phyloP scores from a whole-genome alignment of 2,888 invertebrate genomes.

The Ornithoptera priamus region DNA sequence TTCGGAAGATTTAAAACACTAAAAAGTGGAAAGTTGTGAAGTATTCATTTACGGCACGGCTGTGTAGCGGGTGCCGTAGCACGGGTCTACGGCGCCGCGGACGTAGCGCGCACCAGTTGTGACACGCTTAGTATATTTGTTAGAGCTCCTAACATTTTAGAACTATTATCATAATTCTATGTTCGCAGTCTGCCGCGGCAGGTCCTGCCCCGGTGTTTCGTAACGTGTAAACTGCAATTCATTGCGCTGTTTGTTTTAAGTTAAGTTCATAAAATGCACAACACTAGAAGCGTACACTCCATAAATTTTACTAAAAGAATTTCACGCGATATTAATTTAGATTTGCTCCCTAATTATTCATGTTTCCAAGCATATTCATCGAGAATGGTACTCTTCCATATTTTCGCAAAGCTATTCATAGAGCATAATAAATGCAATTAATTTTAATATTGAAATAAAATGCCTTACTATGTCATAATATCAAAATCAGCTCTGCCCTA shows the following conservation, averaged over 20 bases:
- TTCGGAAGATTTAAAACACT: neutral
- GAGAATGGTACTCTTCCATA: slow-evolving; percentile 24
- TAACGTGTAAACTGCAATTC: slow-evolving; percentile 44
- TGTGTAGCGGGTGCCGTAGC: slow-evolving; percentile 46
- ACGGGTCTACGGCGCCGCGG: slow-evolving; percentile 43
- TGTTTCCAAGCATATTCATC: slow-evolving; percentile 23
- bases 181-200: slow-evolving; percentile 68
- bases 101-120: slow-evolving; percentile 55
- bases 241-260: slow-evolving; percentile 53
- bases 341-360: slow-evolving; percentile 30
- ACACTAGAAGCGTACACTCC: slow-evolving; percentile 27
- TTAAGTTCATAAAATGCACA: slow-evolving; percentile 39
- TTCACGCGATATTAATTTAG: slow-evolving; percentile 30
- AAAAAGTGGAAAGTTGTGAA: neutral
- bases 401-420: slow-evolving; percentile 32
- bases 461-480: slow-evolving; percentile 38
- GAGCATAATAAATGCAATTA: slow-evolving; percentile 32
- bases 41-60: neutral
- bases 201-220: slow-evolving; percentile 32
- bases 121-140: slow-evolving; percentile 60
- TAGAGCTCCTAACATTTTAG: slow-evolving; percentile 66
- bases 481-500: slow-evolving; percentile 62
- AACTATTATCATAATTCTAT: slow-evolving; percentile 73
- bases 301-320: slow-evolving; percentile 28
- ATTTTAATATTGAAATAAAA: slow-evolving; percentile 34